Evolutionary conservation across 2,113 vertebrate genomes (phyloP), one percentile per base, ranked within the genome.

Genomic region (Heteronetta atricapilla): DNA sequence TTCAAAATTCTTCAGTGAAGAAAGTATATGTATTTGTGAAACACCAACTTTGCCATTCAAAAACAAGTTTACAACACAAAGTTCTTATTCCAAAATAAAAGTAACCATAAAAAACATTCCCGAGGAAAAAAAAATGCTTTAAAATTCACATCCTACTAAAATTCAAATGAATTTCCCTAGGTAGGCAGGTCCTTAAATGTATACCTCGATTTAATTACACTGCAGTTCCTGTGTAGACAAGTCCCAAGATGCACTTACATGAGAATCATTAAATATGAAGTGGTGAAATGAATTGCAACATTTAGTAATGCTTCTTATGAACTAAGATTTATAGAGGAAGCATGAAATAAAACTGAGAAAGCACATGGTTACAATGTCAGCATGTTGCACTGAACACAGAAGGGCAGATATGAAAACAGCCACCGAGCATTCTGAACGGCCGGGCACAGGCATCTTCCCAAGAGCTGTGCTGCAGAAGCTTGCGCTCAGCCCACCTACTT

Each of bases 261-360:
- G 72, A 95, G 70, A 88, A 86, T 82, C 64, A 53, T 83, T 91
- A 88, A 87, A 91, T 63, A 87, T 20, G 40, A 82, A 93, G 88
- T 38, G 64, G 38, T 56, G 73, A 94, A 95, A 94, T 87, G 63
- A 91, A 95, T 70, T 91, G 72, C 75, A 95, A 79, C 82, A 73
- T 66, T 82, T 63, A 86, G 85, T 64, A 88, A 86, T 25, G 50
- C 82, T 83, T 62, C 80, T 89, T 67, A 88, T 14, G 80, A 86
- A 78, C 48, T 6, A 59, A 38, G 69, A 96, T 91, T 95, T 94
- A 91, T 46, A 48, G 34, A 90, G 82, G 50, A 94, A 92, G 55
- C 23, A 79, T 10, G 10, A 88, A 89, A 92, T 58, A 87, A 91
- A 93, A 59, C 2, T 2, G 38, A 31, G 69, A 86, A 77, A 64